phyloP scores from a whole-genome alignment of 2,888 invertebrate genomes.

The Matsumyia berberina region DNA sequence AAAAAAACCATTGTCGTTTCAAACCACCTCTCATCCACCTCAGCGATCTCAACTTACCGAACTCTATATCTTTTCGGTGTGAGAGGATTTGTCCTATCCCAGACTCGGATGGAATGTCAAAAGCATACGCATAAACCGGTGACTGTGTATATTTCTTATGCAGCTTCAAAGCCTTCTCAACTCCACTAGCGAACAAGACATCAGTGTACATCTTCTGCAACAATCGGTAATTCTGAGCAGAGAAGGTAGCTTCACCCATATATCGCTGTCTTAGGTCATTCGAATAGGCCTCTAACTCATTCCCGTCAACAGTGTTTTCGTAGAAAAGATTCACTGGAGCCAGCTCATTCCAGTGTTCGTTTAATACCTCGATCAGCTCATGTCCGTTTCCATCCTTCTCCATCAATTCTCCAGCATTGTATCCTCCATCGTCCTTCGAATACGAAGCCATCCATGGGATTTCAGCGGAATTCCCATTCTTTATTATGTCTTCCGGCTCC shows the following conservation, averaged over 20 bases:
- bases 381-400: slow-evolving; percentile 80
- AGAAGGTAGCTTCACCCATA: slow-evolving; percentile 80
- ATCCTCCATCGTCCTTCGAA: slow-evolving; percentile 90
- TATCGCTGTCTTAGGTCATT: slow-evolving; percentile 75
- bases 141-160: slow-evolving; percentile 86
- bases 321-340: slow-evolving; percentile 87
- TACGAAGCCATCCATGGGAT: slow-evolving; percentile 89
- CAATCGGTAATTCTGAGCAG: slow-evolving; percentile 84
- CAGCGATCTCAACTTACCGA: slow-evolving; percentile 85
- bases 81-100: slow-evolving; percentile 87
- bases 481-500: slow-evolving; percentile 87
- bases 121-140: slow-evolving; percentile 88
- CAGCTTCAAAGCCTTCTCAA: slow-evolving; percentile 86
- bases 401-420: slow-evolving; percentile 86
- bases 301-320: slow-evolving; percentile 86
- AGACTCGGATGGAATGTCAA: slow-evolving; percentile 86
- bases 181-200: slow-evolving; percentile 87
- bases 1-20: background rate
- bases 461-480: slow-evolving; percentile 86
- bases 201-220: slow-evolving; percentile 87
- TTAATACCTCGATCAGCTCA: slow-evolving; percentile 85
- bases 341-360: slow-evolving; percentile 85
- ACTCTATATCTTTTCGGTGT: slow-evolving; percentile 82
- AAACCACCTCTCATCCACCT: background rate
- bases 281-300: slow-evolving; percentile 79